Conservation (phyloP, 2,888 invertebrate genomes). For the Lagria hirta region DNA sequence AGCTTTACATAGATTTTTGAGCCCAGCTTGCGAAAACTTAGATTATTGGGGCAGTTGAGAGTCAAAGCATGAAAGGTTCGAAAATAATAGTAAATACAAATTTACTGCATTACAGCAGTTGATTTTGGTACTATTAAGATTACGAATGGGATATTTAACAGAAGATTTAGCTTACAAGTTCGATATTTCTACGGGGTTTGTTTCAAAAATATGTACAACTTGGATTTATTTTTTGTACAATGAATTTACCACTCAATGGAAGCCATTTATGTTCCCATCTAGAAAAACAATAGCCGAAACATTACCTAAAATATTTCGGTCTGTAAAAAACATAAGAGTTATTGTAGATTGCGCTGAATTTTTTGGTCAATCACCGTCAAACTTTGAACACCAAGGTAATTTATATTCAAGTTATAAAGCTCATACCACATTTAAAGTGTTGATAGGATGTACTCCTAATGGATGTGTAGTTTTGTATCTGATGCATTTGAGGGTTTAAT, state of each 20-base stretch:
- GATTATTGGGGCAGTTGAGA: constrained; percentile 1
- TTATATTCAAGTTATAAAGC: constrained; percentile 33
- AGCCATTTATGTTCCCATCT: constrained; percentile 23
- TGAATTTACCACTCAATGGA: constrained; percentile 26
- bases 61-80: constrained; percentile 15
- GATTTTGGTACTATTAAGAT: no score
- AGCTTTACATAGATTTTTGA: no score
- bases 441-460: constrained; percentile 28
- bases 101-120: no score
- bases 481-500: constrained; percentile 34
- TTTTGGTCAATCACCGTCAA: constrained; percentile 29
- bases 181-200: constrained; percentile 21
- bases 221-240: constrained; percentile 27
- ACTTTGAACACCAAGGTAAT: constrained; percentile 36
- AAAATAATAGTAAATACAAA: constrained; percentile 19
- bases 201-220: constrained; percentile 23
- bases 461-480: constrained; percentile 32
- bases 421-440: constrained; percentile 33
- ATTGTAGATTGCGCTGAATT: constrained; percentile 34
- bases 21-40: constrained; percentile 13
- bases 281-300: constrained; percentile 13
- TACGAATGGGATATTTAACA: no score
- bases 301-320: constrained; percentile 8
- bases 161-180: constrained; percentile 26
- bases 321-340: constrained; percentile 25